phyloP scores from a whole-genome alignment of 2,888 invertebrate species.

The Cheilosia vulpina region DNA sequence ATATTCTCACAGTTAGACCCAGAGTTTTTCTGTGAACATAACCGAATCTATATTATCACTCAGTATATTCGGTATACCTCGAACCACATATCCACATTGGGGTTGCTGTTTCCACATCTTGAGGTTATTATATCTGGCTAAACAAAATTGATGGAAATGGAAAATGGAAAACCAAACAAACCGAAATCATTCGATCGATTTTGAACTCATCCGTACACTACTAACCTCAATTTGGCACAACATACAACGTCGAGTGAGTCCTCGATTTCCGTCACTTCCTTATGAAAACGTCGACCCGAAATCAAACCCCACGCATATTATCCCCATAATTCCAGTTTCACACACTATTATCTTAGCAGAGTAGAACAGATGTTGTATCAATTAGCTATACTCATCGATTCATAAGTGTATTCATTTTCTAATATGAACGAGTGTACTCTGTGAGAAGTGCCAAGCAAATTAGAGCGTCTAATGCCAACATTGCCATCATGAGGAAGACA shows the following conservation, averaged over 20 bases:
- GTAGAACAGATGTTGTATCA: conserved; percentile 64
- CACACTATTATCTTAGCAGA: conserved; percentile 20
- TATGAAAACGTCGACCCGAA: conserved; percentile 33
- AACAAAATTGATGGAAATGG: conserved; percentile 25
- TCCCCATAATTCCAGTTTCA: not conserved
- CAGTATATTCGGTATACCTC: not conserved
- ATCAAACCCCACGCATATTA: conserved; percentile 37
- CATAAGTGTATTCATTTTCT: conserved; percentile 61
- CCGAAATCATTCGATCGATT: conserved; percentile 25
- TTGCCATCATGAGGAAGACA: conserved; percentile 54
- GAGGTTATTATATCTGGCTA: conserved; percentile 1
- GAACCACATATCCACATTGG: not conserved
- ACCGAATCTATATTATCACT: not conserved
- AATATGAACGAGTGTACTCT: conserved; percentile 20
- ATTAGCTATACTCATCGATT: conserved; percentile 70
- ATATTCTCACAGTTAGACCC: too few relatives aligned
- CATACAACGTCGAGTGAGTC: conserved; percentile 8
- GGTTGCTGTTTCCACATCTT: not conserved
- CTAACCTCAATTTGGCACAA: conserved; percentile 42
- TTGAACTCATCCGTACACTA: conserved; percentile 21
- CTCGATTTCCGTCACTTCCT: conserved; percentile 42
- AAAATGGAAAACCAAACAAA: conserved; percentile 29
- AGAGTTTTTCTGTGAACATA: not conserved
- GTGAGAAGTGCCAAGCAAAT: conserved; percentile 55
- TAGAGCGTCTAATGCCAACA: conserved; percentile 35